These are phyloP conservation scores for Apis laboriosa DNA, from an alignment of 1,140 invertebrate species.

Conservation along the genomic window DNA sequence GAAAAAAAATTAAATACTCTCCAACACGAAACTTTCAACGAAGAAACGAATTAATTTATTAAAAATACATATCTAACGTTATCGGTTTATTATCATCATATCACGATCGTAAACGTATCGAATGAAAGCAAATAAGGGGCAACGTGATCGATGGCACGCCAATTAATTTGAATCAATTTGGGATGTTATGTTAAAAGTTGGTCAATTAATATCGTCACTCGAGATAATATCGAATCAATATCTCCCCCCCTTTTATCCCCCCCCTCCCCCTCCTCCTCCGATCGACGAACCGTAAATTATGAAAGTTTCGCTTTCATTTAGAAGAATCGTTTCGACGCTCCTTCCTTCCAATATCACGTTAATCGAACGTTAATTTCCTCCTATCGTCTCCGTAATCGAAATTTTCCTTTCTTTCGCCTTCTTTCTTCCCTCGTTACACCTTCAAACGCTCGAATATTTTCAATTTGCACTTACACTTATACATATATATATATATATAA, in stretches of 20 bases:
- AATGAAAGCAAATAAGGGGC: background rate
- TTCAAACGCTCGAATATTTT: no score
- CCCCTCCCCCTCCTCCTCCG: background rate
- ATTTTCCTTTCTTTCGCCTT: no score
- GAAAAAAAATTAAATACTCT: no score
- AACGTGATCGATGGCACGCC: no score
- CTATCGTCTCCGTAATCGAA: no score
- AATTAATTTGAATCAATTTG: conserved; percentile 42
- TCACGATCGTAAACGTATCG: background rate
- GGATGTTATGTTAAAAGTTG: background rate
- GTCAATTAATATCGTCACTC: conserved; percentile 12
- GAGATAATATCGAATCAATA: background rate
- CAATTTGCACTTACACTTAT: no score
- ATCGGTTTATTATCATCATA: no score
- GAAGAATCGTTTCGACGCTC: background rate
- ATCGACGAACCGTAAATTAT: conserved; percentile 5
- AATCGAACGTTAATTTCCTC: background rate
- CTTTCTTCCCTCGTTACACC: no score
- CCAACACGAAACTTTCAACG: no score
- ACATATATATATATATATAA: no score
- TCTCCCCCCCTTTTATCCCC: background rate
- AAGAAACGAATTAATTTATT: no score
- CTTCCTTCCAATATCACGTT: background rate
- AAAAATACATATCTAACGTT: no score
- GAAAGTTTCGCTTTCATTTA: conserved; percentile 12